These are phyloP conservation scores for Trissolcus japonicus DNA, from an alignment of 2,888 invertebrate species.

Conservation along the genomic window DNA sequence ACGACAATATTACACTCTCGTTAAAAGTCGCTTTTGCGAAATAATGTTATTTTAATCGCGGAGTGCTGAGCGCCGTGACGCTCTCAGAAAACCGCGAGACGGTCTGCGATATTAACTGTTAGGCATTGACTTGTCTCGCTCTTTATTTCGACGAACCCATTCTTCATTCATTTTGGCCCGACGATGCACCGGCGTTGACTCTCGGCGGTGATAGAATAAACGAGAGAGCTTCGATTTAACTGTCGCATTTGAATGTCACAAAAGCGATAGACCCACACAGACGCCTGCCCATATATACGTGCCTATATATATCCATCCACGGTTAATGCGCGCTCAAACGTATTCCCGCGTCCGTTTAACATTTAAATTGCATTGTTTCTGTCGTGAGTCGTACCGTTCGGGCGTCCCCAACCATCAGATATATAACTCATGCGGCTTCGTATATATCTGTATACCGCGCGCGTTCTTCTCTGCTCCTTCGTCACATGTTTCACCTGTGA, in stretches of 20 bases:
- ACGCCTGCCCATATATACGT: constrained; percentile 2
- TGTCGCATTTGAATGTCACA: constrained; percentile 67
- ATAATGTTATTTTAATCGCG: constrained; percentile 3
- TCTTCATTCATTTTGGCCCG: constrained; percentile 15
- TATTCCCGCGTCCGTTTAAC: constrained; percentile 66
- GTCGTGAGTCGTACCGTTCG: constrained; percentile 64
- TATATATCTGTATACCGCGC: constrained; percentile 42
- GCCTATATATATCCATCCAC: constrained; percentile 9
- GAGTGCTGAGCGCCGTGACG: background rate
- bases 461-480: constrained; percentile 36
- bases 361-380: constrained; percentile 71
- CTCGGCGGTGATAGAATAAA: constrained; percentile 63
- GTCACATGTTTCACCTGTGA: constrained; percentile 54
- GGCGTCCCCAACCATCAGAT: constrained; percentile 47
- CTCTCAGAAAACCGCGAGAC: background rate
- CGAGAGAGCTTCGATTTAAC: constrained; percentile 69
- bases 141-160: constrained; percentile 28
- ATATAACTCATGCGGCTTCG: constrained; percentile 55
- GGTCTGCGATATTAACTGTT: background rate
- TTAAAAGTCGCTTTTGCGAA: constrained; percentile 4
- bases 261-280: constrained; percentile 56
- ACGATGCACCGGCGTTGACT: constrained; percentile 34
- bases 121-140: constrained; percentile 16
- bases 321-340: constrained; percentile 51
- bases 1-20: constrained; percentile 21